Evolutionary conservation across 2,888 invertebrate genomes (phyloP), one percentile per base, ranked within the genome.

Genomic region (Aphidoletes aphidimyza): DNA sequence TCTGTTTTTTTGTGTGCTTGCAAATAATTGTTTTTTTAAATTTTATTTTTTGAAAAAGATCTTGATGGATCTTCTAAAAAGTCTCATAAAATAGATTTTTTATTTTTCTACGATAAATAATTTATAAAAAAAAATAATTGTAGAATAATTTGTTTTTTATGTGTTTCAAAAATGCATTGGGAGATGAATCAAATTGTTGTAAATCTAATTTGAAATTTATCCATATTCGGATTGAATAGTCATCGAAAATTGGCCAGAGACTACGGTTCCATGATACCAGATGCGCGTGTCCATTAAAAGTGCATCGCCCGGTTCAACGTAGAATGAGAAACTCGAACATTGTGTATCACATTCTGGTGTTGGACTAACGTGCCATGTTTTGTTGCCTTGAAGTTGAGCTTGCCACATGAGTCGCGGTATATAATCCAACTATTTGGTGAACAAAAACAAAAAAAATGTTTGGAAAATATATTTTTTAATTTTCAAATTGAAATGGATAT

Each of bases 211-310:
- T 54, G 54, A 26, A 47, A 54, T 19, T 90, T 91, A 95, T 87
- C 97, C 97, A 90, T 97, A 97, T 89, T 97, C 97, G 0, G 97
- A 97, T 87, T 97, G 97, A 85, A 97, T 93, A 19, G 97, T 96
- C 78, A 97, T 91, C 86, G 97, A 96, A 87, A 97, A 94, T 88
- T 95, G 93, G 8, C 95, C 94, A 86, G 94, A 94, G 85, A 97
- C 95, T 86, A 92, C 93, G 49, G 97, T 97, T 84, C 95, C 93
- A 89, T 97, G 97, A 89, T 97, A 97, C 97, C 97, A 98, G 86
- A 95, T 92, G 87, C 97, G 93, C 0, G 97, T 97, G 88, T 98
- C 97, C 84, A 97, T 91, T 85, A 97, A 91, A 85, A 97, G 95
- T 94, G 97, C 94, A 91, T 98, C 97, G 49, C 97, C 97, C 30